Evolutionary conservation across 2,113 vertebrate species (phyloP).

Genomic region (Mus pahari): DNA sequence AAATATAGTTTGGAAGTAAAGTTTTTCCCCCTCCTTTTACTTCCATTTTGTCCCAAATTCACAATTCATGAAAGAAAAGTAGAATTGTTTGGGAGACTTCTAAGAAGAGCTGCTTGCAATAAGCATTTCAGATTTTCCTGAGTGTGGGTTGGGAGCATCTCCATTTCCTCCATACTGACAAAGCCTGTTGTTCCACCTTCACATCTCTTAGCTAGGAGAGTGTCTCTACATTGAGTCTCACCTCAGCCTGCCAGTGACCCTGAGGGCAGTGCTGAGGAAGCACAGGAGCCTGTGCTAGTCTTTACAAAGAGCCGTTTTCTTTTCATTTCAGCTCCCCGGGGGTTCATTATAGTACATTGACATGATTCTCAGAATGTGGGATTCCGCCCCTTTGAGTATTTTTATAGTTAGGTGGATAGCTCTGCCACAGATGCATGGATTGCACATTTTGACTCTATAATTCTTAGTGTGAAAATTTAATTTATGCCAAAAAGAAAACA

Average conservation of each 20-base stretch:
- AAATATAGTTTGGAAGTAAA: slow-evolving; percentile 63
- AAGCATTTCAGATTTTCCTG: slow-evolving; percentile 59
- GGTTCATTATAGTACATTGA: slow-evolving; percentile 62
- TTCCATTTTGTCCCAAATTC: slow-evolving; percentile 65
- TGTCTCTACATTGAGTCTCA: background rate
- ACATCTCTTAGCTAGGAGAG: slow-evolving; percentile 33
- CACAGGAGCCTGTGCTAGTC: slow-evolving; percentile 35
- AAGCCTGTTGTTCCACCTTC: slow-evolving; percentile 48
- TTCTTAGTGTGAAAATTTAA: slow-evolving; percentile 85
- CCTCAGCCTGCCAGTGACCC: background rate
- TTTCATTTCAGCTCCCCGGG: slow-evolving; percentile 56
- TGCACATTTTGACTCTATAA: slow-evolving; percentile 87
- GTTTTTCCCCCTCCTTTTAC: background rate
- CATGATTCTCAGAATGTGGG: slow-evolving; percentile 62
- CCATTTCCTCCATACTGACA: background rate
- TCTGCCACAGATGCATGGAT: slow-evolving; percentile 84
- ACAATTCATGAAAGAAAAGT: slow-evolving; percentile 33
- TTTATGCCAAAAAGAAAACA: slow-evolving; percentile 85
- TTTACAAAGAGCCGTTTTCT: slow-evolving; percentile 29
- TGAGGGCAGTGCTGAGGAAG: background rate
- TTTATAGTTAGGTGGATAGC: slow-evolving; percentile 79
- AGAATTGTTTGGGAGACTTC: slow-evolving; percentile 53
- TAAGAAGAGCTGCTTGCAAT: slow-evolving; percentile 55
- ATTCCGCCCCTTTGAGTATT: slow-evolving; percentile 74
- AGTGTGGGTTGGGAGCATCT: slow-evolving; percentile 27